These are phyloP conservation scores for Heteromormyrus szaboi DNA, from an alignment of 2,797 vertebrate genomes.

Conservation along the genomic window DNA sequence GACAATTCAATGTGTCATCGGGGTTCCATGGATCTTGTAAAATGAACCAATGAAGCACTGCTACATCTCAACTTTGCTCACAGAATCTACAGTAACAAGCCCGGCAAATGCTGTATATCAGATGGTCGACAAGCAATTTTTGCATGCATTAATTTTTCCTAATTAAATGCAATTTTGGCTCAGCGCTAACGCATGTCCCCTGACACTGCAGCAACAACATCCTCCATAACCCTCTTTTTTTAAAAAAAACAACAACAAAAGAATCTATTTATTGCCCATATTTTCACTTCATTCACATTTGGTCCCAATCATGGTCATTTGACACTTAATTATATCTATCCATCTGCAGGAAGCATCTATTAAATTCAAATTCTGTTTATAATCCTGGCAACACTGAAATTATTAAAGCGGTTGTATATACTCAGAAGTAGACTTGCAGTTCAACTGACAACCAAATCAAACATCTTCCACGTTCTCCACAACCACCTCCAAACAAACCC, in stretches of 20 bases:
- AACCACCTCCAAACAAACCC: background rate
- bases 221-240: background rate
- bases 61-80: constrained; percentile 3
- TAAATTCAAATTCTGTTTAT: background rate
- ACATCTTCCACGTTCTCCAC: background rate
- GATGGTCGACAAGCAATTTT: background rate
- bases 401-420: background rate
- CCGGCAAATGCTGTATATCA: background rate
- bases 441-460: background rate
- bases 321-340: background rate
- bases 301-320: background rate
- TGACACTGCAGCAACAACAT: background rate
- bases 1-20: background rate
- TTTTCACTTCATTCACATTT: background rate
- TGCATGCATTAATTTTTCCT: background rate
- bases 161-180: background rate
- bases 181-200: background rate
- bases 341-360: background rate
- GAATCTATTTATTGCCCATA: background rate
- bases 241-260: background rate
- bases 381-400: background rate
- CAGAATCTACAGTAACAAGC: background rate
- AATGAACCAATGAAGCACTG: background rate
- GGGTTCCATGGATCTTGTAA: background rate
- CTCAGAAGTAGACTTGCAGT: background rate